A percentile compares a stretch with the other conserved stretches of the same genome.
phyloP scores from a whole-genome alignment of 1,140 invertebrate species.

The Heterodera schachtii region DNA sequence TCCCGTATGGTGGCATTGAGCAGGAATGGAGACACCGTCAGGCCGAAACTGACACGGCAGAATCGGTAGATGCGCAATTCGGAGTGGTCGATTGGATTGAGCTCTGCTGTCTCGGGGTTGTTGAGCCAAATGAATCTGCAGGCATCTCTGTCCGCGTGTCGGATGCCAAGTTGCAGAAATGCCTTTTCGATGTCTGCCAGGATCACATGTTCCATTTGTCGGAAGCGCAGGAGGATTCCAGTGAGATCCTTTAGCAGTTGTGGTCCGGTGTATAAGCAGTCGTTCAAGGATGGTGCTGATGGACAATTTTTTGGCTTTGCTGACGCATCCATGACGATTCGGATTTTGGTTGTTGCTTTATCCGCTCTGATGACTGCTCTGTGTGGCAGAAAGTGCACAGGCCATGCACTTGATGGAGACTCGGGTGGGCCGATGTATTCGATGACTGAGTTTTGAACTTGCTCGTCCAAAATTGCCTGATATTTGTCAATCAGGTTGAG shows the following conservation, averaged over 20 bases:
- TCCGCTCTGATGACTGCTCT: slow-evolving; percentile 6
- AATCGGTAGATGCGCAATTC: too few relatives aligned
- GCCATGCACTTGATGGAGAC: not conserved
- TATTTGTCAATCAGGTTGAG: not conserved
- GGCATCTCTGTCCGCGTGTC: too few relatives aligned
- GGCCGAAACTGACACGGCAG: slow-evolving; percentile 7
- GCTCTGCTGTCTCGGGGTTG: too few relatives aligned
- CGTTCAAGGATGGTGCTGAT: slow-evolving; percentile 1
- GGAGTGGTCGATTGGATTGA: too few relatives aligned
- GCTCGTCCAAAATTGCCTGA: slow-evolving; percentile 5
- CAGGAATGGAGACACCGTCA: slow-evolving; percentile 2
- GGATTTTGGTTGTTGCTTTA: slow-evolving; percentile 14
- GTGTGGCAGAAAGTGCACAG: not conserved
- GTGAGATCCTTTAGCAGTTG: not conserved
- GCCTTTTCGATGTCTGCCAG: too few relatives aligned
- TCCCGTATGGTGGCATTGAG: not conserved
- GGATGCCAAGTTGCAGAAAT: too few relatives aligned
- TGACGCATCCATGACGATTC: slow-evolving; percentile 16
- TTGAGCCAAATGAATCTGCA: too few relatives aligned
- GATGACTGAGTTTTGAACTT: slow-evolving; percentile 11
- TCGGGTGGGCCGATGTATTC: not conserved
- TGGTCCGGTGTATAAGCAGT: slow-evolving; percentile 14
- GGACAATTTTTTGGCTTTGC: not conserved
- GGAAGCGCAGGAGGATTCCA: not conserved
- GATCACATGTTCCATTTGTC: not conserved